Conservation (phyloP, 53 echinoderm and acorn worm species). For the Henricia sp. region DNA sequence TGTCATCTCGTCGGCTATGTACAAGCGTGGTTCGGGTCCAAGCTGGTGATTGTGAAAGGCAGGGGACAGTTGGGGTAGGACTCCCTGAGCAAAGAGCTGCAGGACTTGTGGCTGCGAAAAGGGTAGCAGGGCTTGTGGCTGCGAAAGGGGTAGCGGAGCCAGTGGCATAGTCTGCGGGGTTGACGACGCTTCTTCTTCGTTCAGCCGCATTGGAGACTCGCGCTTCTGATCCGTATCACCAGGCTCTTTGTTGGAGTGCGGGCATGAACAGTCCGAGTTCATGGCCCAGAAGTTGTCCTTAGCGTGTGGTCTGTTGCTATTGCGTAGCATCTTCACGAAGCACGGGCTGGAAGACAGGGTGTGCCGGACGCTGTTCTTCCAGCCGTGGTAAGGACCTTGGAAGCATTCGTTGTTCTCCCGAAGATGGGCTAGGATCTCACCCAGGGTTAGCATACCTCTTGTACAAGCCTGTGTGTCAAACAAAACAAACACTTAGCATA, state of each 20-base stretch:
- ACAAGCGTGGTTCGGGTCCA: background rate
- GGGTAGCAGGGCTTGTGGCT: background rate
- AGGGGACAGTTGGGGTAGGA: background rate
- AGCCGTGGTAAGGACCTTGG: conserved; percentile 53
- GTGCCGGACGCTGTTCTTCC: conserved; percentile 73
- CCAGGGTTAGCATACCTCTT: conserved; percentile 46
- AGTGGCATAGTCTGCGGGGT: background rate
- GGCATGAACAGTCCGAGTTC: conserved; percentile 27
- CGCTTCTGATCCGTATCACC: too few species aligned
- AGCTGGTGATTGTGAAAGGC: background rate
- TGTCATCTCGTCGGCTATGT: background rate
- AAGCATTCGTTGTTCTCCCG: conserved; percentile 50
- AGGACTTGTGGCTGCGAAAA: background rate
- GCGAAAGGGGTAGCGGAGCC: background rate
- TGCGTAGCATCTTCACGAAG: conserved; percentile 57
- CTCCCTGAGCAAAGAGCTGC: background rate
- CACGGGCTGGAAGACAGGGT: conserved; percentile 51
- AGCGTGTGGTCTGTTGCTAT: conserved; percentile 33
- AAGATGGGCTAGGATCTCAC: conserved; percentile 34
- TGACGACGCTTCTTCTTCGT: background rate
- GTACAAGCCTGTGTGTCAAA: conserved; percentile 38
- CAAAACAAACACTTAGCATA: too few species aligned
- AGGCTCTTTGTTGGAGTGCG: too few species aligned
- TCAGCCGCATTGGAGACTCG: too few species aligned
- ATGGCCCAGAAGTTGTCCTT: conserved; percentile 72